Conservation (phyloP, 2,113 vertebrate species). For the Apistogramma diplotaenia region DNA sequence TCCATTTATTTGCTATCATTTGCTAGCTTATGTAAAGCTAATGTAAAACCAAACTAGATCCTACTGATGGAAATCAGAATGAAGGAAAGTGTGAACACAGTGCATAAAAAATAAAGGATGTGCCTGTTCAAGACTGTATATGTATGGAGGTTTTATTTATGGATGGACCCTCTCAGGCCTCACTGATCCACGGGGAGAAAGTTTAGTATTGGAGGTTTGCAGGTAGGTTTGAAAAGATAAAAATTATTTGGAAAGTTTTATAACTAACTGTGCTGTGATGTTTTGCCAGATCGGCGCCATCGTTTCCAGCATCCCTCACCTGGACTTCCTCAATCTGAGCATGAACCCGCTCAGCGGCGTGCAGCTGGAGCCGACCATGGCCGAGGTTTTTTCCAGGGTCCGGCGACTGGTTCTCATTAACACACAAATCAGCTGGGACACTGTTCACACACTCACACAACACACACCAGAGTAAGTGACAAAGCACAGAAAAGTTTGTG, state of each 20-base stretch:
- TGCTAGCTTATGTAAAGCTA: neutral
- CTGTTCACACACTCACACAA: conserved; percentile 88
- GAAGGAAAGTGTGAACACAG: neutral
- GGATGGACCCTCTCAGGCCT: too few relatives aligned
- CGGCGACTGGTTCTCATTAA: conserved; percentile 95
- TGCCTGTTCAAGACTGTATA: neutral
- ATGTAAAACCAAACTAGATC: neutral
- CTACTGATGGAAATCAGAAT: neutral
- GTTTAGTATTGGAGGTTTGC: neutral
- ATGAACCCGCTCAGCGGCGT: conserved; percentile 92
- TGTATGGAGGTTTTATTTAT: too few relatives aligned
- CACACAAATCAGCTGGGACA: conserved; percentile 94
- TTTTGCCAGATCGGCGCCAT: conserved; percentile 90
- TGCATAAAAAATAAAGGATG: neutral
- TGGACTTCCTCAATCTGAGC: conserved; percentile 98
- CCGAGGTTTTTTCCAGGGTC: conserved; percentile 86
- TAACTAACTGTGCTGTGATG: rapidly evolving
- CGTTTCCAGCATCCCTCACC: conserved; percentile 91
- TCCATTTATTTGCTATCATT: neutral
- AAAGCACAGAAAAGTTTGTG: neutral
- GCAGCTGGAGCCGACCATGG: conserved; percentile 83
- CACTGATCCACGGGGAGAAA: too few relatives aligned
- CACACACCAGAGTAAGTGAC: conserved; percentile 88
- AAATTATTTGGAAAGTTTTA: neutral
- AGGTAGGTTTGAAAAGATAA: neutral